A percentile compares a stretch with the other conserved stretches of the same genome.
Evolutionary conservation across 2,888 invertebrate genomes (phyloP).

Genomic region (Melieria omissa): DNA sequence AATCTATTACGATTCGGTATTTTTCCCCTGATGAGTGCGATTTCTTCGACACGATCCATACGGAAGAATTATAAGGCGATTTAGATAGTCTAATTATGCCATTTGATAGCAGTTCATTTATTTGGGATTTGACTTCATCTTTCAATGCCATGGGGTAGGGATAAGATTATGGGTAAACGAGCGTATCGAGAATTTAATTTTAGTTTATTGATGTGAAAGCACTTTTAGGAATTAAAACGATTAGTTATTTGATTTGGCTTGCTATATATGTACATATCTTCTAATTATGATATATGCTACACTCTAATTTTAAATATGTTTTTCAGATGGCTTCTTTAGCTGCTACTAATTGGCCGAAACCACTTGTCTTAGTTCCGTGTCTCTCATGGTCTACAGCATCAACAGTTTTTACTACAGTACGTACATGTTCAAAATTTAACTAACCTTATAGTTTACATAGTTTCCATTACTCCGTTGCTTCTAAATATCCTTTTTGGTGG

Average conservation of each 20-base stretch:
- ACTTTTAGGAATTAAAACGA: not conserved
- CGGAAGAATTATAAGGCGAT: too few relatives aligned
- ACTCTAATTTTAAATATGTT: slow-evolving; percentile 8
- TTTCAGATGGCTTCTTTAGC: slow-evolving; percentile 96
- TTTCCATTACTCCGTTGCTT: not conserved
- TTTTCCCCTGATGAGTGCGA: too few relatives aligned
- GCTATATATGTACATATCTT: too few relatives aligned
- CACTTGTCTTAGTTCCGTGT: slow-evolving; percentile 92
- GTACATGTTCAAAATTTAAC: slow-evolving; percentile 19
- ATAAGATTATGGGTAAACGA: too few relatives aligned
- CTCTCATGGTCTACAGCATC: slow-evolving; percentile 98
- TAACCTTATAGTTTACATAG: not conserved
- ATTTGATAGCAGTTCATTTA: too few relatives aligned
- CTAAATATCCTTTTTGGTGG: not conserved
- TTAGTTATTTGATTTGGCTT: not conserved
- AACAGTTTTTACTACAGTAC: slow-evolving; percentile 90
- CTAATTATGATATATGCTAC: too few relatives aligned
- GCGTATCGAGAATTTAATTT: too few relatives aligned
- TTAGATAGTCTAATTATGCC: too few relatives aligned
- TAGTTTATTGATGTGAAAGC: not conserved
- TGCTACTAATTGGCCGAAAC: slow-evolving; percentile 95
- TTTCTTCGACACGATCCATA: too few relatives aligned
- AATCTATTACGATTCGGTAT: too few relatives aligned
- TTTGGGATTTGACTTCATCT: too few relatives aligned
- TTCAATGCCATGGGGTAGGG: too few relatives aligned